phyloP scores from a whole-genome alignment of 2,888 invertebrate genomes.

The Ptychoptera albimana region DNA sequence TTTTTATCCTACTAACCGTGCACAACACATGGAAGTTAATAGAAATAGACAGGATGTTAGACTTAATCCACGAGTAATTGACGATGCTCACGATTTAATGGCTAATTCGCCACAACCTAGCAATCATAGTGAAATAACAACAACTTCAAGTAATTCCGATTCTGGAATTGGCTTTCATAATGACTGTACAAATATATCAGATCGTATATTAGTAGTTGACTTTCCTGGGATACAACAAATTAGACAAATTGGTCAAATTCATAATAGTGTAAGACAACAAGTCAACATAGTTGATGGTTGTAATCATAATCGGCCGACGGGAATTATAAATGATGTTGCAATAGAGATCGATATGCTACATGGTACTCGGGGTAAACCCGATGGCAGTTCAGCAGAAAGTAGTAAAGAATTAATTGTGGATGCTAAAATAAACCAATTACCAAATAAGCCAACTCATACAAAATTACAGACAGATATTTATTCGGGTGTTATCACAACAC shows the following conservation, averaged over 20 bases:
- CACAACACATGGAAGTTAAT: neutral
- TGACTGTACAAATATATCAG: constrained; percentile 69
- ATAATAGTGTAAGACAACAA: neutral
- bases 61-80: neutral
- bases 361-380: constrained; percentile 6
- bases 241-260: neutral
- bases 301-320: constrained; percentile 5
- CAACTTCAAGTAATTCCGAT: constrained; percentile 84
- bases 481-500: neutral
- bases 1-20: neutral
- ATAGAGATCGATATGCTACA: constrained; percentile 1
- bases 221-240: constrained; percentile 35
- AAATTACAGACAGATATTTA: constrained; percentile 9
- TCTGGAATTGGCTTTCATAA: constrained; percentile 90
- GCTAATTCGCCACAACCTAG: constrained; percentile 76
- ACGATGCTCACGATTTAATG: constrained; percentile 3
- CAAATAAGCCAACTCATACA: neutral
- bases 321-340: constrained; percentile 8
- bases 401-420: neutral
- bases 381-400: neutral
- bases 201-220: constrained; percentile 62
- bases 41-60: neutral
- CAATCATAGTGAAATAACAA: constrained; percentile 61
- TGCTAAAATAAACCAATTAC: neutral
- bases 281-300: neutral